These are phyloP conservation scores for Gadopsis bispinosus DNA, from an alignment of 2,797 vertebrate genomes.

Conservation along the genomic window DNA sequence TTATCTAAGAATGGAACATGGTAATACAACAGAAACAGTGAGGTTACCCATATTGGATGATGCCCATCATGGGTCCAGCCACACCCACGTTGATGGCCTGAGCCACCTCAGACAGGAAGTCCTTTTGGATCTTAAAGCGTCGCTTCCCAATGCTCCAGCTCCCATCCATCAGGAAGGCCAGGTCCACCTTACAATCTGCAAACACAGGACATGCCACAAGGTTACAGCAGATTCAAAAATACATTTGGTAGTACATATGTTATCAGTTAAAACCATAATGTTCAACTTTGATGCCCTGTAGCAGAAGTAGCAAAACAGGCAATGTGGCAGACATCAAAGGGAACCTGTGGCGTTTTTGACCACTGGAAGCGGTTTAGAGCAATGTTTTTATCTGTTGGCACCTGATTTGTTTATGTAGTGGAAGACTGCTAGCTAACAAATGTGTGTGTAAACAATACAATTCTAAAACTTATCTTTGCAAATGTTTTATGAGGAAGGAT, in stretches of 20 bases:
- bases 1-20: not conserved
- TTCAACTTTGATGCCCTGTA: not conserved
- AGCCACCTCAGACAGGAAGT: constrained; percentile 90
- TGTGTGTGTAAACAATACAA: not conserved
- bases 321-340: not conserved
- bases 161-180: constrained; percentile 95
- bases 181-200: constrained; percentile 94
- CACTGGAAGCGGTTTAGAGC: not conserved
- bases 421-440: not conserved
- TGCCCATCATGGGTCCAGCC: constrained; percentile 93
- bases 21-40: not conserved
- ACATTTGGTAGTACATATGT: not conserved
- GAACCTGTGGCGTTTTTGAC: not conserved
- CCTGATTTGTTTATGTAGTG: not conserved
- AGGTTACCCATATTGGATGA: constrained; percentile 94
- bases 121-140: constrained; percentile 96
- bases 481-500: not conserved
- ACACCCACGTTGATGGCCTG: constrained; percentile 90
- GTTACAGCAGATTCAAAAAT: not conserved
- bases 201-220: constrained; percentile 3
- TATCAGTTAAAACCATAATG: not conserved
- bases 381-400: not conserved
- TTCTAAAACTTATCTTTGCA: not conserved
- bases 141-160: constrained; percentile 97
- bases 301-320: not conserved